Evolutionary conservation across 1,140 invertebrate genomes (phyloP), one percentile per base, ranked within the genome.

Genomic region (Listronotus bonariensis): DNA sequence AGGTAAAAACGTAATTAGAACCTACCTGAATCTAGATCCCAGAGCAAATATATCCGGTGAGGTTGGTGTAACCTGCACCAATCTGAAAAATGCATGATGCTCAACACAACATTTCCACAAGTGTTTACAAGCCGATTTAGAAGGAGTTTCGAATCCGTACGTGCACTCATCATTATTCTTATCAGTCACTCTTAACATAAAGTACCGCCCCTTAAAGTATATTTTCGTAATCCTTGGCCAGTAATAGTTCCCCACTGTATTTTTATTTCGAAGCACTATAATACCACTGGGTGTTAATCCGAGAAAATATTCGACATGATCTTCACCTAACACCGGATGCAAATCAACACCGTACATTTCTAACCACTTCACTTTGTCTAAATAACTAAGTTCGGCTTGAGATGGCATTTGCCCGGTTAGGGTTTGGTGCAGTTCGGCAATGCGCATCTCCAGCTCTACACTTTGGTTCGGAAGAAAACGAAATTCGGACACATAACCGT

Each of bases 341-440:
- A 97, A 90, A 82, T 98, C 96, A n/a, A 97, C 95, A 8, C 96
- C 96, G 75, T 98, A 98, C 88, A 97, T 93, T 74, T 98, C 95
- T 55, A 98, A 80, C 92, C 93, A 95, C 82, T 97, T 97, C 15
- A 93, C 93, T 82, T 95, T 93, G 75, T 97, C 93, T 42, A 98
- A 82, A 80, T 95, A 98, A 71, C 89, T 91, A 34, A 92, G 85
- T 80, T 98, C 96, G 2, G 96, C 95, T 78, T 95, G 91, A 0
- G 95, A 94, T 34, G 96, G 96, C 62, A 88, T 92, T 10, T 87
- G 79, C 12, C 93, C 92, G 43, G 87, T 85, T 45, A 96, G 83
- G 42, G 87, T 88, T 78, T 95, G 90, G 78, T 95, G 97, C 65
- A 96, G 85, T 76, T 97, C 93, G 31, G 91, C 87, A 68, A 98